Evolutionary conservation across 1,140 invertebrate genomes (phyloP), one percentile per base, ranked within the genome.

Genomic region (Amyelois transitella): DNA sequence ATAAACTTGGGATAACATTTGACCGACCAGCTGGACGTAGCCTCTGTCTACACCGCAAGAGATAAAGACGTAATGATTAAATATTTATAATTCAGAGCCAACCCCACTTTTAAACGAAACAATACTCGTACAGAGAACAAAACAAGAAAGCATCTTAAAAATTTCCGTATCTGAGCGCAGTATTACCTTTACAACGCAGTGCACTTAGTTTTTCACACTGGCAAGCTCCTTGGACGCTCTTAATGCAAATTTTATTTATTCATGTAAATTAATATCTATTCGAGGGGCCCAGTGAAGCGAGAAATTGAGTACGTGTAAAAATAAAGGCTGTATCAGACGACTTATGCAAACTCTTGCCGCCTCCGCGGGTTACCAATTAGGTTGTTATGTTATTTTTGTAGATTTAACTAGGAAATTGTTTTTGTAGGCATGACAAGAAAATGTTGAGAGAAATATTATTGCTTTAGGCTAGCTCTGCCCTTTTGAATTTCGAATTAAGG

Each of bases 171-270:
- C n/a, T n/a, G n/a, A n/a, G n/a, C n/a, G n/a, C n/a, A n/a, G 22
- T 38, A 2, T 14, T 38, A 38, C n/a, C 12, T 38, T 14, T n/a
- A 14, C 32, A 8, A 3, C 12, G 32, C 32, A 38, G n/a, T 38
- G 32, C 32, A 38, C 32, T 38, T 38, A 38, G 4, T 32, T 32
- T 38, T 38, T 38, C 32, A 14, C n/a, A 1, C 59, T 50, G 62
- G 44, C 60, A 14, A 14, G 66, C n/a, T 22, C 64, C 70, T 78
- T 56, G 69, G 72, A 75, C 76, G 78, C 79, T 83, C 60, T 80
- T 83, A 82, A 86, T 87, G 84, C 82, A 87, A 87, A 87, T 87
- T 86, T 84, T 86, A 87, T 87, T 87, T 87, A 87, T 87, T 80
- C 82, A 87, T 87, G 84, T 86, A 87, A 87, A 86, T 87, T 87